Evolutionary conservation across 2,888 invertebrate genomes (phyloP), one percentile per base, ranked within the genome.

Genomic region (Drosophila anomelani): DNA sequence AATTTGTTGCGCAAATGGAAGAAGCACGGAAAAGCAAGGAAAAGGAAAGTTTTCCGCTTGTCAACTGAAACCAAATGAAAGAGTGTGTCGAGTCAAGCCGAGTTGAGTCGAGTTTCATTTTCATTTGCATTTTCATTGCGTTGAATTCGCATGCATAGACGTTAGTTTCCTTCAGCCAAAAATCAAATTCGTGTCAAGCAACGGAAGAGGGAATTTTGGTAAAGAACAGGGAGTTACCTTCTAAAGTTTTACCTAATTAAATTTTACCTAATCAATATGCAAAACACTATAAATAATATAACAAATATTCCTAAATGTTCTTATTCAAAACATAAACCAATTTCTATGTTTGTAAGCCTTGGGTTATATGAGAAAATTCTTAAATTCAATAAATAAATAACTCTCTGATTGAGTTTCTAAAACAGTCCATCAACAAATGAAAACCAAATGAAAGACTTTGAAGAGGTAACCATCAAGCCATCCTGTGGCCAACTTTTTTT

Each of bases 1-100:
- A 84, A 82, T 84, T 68, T 69, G 69, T 55, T 68, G 39, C 47
- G 69, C 47, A 67, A 55, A 68, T 41, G 47, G 41, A 8, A 46
- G n/a, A 29, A 55, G 47, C n/a, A 32, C 12, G 76, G 62, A 67
- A 26, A 26, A 57, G 51, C 23, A 23, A 75, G 32, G 51, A 80
- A 75, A 68, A 62, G 41, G n/a, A 26, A 26, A 32, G 39, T 38
- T 47, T 63, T 26, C 64, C 36, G 64, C 63, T 66, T 39, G 73
- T 72, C 72, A 62, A 53, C 56, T 51, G 46, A 72, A 72, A 34
- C 46, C 60, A 43, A 71, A 61, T 61, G 72, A 61, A 72, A 53
- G 44, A 51, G 73, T 56, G 54, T 53, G 15, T 46, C 49, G 54
- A 47, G 38, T 38, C 49, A 49, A 46, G 32, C 32, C 41, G 34